A percentile compares a stretch with the other conserved stretches of the same genome.
These are phyloP conservation scores for Ia io DNA, from an alignment of 2,113 vertebrate species.

Conservation along the genomic window DNA sequence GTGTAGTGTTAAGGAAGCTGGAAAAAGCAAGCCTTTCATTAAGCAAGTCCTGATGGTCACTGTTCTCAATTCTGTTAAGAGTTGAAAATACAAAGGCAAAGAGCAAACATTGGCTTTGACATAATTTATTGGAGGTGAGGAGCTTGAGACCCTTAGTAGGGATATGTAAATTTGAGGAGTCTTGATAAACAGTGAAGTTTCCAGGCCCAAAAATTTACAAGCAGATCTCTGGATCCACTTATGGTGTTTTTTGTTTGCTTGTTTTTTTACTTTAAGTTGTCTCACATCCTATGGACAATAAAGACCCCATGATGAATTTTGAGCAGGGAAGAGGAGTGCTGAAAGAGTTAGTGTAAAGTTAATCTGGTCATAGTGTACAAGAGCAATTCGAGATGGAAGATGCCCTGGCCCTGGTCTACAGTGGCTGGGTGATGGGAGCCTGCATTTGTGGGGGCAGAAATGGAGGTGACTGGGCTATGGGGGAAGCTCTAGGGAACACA, in stretches of 20 bases:
- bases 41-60: background rate
- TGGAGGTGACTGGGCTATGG: background rate
- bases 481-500: background rate
- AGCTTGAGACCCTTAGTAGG: background rate
- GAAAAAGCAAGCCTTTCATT: background rate
- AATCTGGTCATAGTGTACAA: background rate
- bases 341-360: background rate
- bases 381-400: background rate
- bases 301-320: background rate
- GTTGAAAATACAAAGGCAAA: background rate
- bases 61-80: background rate
- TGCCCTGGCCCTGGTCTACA: rapidly evolving
- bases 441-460: background rate
- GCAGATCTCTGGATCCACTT: background rate
- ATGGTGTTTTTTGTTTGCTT: background rate
- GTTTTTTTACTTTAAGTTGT: background rate
- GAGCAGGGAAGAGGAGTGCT: background rate
- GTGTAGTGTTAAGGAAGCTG: background rate
- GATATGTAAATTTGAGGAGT: background rate
- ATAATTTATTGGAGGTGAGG: background rate
- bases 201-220: background rate
- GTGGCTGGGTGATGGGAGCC: no score
- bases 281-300: background rate
- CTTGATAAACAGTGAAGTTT: background rate
- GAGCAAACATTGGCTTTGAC: background rate